Conservation (phyloP, 2,113 vertebrate genomes). For the Tautogolabrus adspersus region DNA sequence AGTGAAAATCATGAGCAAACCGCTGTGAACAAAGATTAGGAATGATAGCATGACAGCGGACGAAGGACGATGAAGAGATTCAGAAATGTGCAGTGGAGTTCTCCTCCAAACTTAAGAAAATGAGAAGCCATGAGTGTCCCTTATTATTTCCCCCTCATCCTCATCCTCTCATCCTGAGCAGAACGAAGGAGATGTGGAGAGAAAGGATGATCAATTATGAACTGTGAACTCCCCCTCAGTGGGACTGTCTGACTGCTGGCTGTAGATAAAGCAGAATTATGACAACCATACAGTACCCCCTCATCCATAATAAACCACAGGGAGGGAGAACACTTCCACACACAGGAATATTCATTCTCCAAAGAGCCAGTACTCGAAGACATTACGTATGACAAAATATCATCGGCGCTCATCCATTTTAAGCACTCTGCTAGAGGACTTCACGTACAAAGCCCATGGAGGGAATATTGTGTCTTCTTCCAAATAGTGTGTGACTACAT, state of each 20-base stretch:
- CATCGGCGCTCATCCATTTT: conserved; percentile 57
- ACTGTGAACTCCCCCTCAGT: conserved; percentile 77
- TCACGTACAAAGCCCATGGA: not conserved
- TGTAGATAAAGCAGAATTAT: conserved; percentile 80
- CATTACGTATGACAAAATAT: conserved; percentile 55
- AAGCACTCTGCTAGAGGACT: conserved; percentile 37
- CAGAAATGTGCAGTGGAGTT: conserved; percentile 5
- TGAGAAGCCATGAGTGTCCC: conserved; percentile 33
- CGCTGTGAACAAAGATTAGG: conserved; percentile 1
- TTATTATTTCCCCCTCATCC: conserved; percentile 45
- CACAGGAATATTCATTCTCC: conserved; percentile 59
- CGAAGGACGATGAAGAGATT: conserved; percentile 1
- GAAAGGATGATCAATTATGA: conserved; percentile 81
- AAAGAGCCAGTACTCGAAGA: conserved; percentile 50
- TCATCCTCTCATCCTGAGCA: conserved; percentile 62
- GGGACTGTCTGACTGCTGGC: conserved; percentile 77
- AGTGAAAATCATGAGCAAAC: conserved; percentile 11
- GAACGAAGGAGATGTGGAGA: conserved; percentile 68
- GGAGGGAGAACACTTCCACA: conserved; percentile 61
- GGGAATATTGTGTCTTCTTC: conserved; percentile 25
- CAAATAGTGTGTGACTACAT: conserved; percentile 20
- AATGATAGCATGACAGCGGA: conserved; percentile 26
- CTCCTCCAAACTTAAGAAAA: conserved; percentile 43
- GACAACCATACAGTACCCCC: conserved; percentile 74
- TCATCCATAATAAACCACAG: conserved; percentile 78